Percentiles rank a stretch among this genome's conserved stretches.
These are phyloP conservation scores for Pangasius macronema DNA, from an alignment of 2,797 vertebrate species.

Conservation along the genomic window DNA sequence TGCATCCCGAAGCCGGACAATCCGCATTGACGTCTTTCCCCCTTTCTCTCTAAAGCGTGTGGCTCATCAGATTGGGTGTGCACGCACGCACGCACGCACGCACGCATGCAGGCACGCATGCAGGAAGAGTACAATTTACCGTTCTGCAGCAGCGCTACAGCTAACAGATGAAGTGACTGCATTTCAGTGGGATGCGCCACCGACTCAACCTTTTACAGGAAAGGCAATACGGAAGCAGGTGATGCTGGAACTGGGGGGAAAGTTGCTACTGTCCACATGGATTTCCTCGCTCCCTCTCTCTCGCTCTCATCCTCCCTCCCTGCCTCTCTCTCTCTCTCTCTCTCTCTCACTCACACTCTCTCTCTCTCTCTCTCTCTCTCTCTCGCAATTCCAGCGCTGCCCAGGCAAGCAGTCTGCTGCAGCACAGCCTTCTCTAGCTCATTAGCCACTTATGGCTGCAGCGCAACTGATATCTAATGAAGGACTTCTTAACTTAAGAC, in stretches of 20 bases:
- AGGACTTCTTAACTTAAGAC: constrained; percentile 72
- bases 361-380: constrained; percentile 62
- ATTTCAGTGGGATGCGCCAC: constrained; percentile 56
- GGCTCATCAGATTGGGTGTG: constrained; percentile 57
- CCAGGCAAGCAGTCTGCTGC: constrained; percentile 76
- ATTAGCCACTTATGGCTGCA: constrained; percentile 76
- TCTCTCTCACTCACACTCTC: constrained; percentile 56
- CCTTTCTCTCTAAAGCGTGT: constrained; percentile 68
- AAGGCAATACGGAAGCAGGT: constrained; percentile 63
- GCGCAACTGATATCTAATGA: constrained; percentile 71
- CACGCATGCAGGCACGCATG: constrained; percentile 61
- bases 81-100: constrained; percentile 56
- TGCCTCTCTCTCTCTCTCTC: constrained; percentile 59
- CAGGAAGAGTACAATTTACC: constrained; percentile 73
- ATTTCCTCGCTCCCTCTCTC: constrained; percentile 65
- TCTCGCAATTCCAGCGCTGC: constrained; percentile 63
- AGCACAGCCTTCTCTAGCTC: constrained; percentile 73
- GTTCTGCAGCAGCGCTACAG: constrained; percentile 69
- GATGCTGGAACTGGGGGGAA: constrained; percentile 60
- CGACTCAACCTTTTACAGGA: constrained; percentile 28
- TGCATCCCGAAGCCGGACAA: constrained; percentile 63
- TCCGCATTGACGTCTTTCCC: constrained; percentile 53
- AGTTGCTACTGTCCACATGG: constrained; percentile 75
- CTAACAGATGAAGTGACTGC: constrained; percentile 67
- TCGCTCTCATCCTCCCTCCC: not conserved